Percentiles rank a stretch among this genome's conserved stretches.
These are phyloP conservation scores for Clavelina lepadiformis DNA, from an alignment of 23 tunicate genomes.

Conservation along the genomic window DNA sequence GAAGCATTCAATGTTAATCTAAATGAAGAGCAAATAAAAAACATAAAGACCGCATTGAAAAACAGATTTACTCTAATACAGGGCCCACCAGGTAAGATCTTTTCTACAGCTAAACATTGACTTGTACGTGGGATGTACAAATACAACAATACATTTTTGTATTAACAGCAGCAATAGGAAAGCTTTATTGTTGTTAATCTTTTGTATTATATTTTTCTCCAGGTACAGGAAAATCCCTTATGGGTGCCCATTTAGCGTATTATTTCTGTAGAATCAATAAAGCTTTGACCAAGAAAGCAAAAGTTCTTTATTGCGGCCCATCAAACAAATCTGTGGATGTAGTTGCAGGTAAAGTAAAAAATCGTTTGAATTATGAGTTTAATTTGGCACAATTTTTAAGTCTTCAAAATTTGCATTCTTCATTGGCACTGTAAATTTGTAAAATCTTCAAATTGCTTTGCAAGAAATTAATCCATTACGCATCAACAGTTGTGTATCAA, in stretches of 20 bases:
- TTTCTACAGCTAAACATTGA: background rate
- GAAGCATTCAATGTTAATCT: background rate
- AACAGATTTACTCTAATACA: background rate
- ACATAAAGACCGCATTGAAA: background rate
- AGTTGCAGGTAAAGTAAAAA: constrained; percentile 37
- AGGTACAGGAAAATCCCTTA: constrained; percentile 58
- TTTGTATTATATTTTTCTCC: background rate
- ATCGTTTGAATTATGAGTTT: too few species aligned
- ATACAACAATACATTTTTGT: too few species aligned
- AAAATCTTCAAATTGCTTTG: too few species aligned
- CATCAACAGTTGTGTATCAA: too few species aligned
- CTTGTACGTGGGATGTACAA: too few species aligned
- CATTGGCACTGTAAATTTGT: too few species aligned
- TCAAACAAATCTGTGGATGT: constrained; percentile 69
- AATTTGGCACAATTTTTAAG: too few species aligned
- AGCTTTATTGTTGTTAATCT: too few species aligned
- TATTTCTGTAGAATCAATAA: constrained; percentile 11
- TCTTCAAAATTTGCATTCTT: too few species aligned
- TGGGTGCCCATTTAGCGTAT: constrained; percentile 61
- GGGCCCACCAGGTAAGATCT: background rate
- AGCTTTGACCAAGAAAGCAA: background rate
- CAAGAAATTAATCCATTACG: too few species aligned
- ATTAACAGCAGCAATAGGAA: too few species aligned
- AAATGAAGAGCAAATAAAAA: background rate
- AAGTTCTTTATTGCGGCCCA: constrained; percentile 51